These are phyloP conservation scores for Epinotia bilunana DNA, from an alignment of 2,888 invertebrate species.

Conservation along the genomic window DNA sequence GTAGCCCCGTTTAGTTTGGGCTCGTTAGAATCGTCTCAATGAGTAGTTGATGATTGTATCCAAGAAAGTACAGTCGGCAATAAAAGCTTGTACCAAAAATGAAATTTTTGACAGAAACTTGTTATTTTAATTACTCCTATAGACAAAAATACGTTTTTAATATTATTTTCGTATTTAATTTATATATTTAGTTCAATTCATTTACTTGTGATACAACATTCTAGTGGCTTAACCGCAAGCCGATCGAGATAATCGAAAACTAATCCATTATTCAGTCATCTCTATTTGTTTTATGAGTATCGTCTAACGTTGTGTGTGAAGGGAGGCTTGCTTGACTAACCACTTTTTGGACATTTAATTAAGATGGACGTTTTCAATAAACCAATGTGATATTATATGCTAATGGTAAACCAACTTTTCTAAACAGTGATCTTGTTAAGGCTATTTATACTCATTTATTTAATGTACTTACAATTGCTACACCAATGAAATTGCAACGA, in stretches of 20 bases:
- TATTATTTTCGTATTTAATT: not conserved
- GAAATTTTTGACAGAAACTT: too few species aligned
- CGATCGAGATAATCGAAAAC: not conserved
- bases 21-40: too few species aligned
- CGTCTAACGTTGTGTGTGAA: not conserved
- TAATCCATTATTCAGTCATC: not conserved
- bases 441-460: constrained; percentile 51
- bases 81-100: too few species aligned
- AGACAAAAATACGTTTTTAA: not conserved
- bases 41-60: too few species aligned
- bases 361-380: not conserved
- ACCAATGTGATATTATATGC: constrained; percentile 56
- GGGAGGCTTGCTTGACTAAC: not conserved
- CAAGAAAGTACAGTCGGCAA: too few species aligned
- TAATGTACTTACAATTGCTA: constrained; percentile 53
- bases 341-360: constrained; percentile 1
- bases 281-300: not conserved
- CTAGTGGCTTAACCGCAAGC: not conserved
- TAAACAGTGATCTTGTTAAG: constrained; percentile 50
- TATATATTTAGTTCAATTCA: not conserved
- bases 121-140: not conserved
- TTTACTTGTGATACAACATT: not conserved
- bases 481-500: constrained; percentile 60
- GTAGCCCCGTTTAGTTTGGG: too few species aligned
- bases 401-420: constrained; percentile 47